Evolutionary conservation across 2,113 vertebrate genomes (phyloP), one percentile per base, ranked within the genome.

Genomic region (Chamaea fasciata): DNA sequence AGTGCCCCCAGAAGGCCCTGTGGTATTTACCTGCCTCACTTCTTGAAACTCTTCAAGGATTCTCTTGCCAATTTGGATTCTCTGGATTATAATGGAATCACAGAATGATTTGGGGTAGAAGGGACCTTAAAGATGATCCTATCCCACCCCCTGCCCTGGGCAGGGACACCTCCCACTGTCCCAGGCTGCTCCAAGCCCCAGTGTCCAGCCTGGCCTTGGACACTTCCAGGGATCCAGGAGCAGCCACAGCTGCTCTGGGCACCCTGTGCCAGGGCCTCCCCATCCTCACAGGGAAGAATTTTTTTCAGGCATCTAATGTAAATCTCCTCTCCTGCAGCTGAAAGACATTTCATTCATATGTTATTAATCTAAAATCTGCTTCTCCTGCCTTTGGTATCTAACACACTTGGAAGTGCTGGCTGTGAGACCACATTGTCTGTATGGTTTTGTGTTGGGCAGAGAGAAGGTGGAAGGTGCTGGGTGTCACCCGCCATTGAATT

Each of bases 151-250:
- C 68, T 74, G 52, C 20, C 39, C 24, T 4, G 9, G 17, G 37
- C 60, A 46, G 52, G 13, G 37, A n/a, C 28, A 46, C 23, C 11
- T 89, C 1, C 28, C 33, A 24, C 19, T 12, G 0, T 0, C 9
- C 37, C 60, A 52, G 19, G 23, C 0, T 14, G 23, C 52, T 52
- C 52, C 76, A 15, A 50, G 44, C 59, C 52, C 68, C 0, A 23
- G 1, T 28, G 0, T 52, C 28, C n/a, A n/a, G n/a, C n/a, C 46
- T 41, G 62, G 24, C 20, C 53, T 41, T 10, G 78, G 33, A 0
- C 77, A 46, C 46, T 75, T 0, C 46, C 77, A 82, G 39, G 46
- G 77, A 67, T 39, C 41, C 59, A 74, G 60, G 53, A 33, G 44
- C 69, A 82, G 52, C 52, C 69, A 24, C 69, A 75, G 53, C 16